These are phyloP conservation scores for Metopolophium dirhodum DNA, from an alignment of 1,140 invertebrate species.

Conservation along the genomic window DNA sequence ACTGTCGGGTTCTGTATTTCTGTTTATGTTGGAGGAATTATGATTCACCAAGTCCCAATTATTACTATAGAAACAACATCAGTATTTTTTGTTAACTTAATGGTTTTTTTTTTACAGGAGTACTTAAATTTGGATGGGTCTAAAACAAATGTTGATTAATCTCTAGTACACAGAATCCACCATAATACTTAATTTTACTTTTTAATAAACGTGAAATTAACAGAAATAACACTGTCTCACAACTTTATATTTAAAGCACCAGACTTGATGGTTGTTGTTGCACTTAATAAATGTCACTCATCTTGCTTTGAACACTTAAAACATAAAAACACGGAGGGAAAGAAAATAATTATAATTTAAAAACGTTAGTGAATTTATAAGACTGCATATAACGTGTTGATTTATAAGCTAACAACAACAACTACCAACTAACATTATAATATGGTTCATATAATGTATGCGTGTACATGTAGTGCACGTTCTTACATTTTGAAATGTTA, in stretches of 20 bases:
- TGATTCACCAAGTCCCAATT: not conserved
- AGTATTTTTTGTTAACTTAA: not conserved
- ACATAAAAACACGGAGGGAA: not conserved
- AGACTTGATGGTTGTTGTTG: not conserved
- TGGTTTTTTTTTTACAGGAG: not conserved
- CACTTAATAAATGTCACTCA: not conserved
- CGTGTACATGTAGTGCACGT: not conserved
- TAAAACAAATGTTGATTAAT: constrained; percentile 42
- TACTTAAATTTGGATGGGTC: not conserved
- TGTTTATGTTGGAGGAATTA: not conserved
- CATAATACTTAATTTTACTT: constrained; percentile 22
- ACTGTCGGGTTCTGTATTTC: not conserved
- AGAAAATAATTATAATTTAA: not conserved
- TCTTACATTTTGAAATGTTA: not conserved
- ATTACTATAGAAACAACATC: constrained; percentile 28
- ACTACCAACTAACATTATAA: not conserved
- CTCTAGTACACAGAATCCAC: not conserved
- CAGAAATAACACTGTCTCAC: not conserved
- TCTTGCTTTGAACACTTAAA: not conserved
- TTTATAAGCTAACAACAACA: not conserved
- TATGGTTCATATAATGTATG: not conserved
- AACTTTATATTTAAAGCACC: not conserved
- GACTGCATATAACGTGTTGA: not conserved
- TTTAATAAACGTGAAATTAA: constrained; percentile 47
- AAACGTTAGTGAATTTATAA: not conserved